Evolutionary conservation across 2,888 invertebrate species (phyloP), one percentile per base, ranked within the genome.

Genomic region (Nomada flava): DNA sequence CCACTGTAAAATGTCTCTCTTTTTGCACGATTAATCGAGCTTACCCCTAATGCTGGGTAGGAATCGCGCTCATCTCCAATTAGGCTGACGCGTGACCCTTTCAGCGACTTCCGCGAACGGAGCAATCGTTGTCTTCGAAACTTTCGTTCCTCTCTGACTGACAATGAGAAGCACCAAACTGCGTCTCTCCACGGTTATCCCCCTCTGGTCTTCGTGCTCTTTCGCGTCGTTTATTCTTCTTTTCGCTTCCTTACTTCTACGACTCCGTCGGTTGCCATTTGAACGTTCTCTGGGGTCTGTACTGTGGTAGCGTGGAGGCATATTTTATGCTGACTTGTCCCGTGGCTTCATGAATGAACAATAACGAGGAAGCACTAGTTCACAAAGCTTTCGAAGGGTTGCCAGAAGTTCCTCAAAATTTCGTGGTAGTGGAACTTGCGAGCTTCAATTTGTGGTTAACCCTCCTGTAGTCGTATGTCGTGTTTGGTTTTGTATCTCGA

Each of bases 71-170:
- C 57, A 53, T 44, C 64, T 73, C 62, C 80, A 85, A 86, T 87
- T 86, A 80, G 83, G 63, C 71, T 36, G 57, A 55, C 69, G 60
- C 52, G n/a, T 57, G 52, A 50, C 60, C 71, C 74, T 82, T 44
- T 75, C 60, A 29, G 74, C 60, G 55, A 71, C 76, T 84, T 78
- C 26, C 64, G 52, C 65, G 53, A 73, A 53, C 63, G 60, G 68
- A 71, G 76, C 59, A 60, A 85, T 84, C 85, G 87, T 86, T 87
- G 79, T 55, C 64, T 70, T 63, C 55, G 55, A 82, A 86, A 86
- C 69, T 86, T 86, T 65, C 68, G 75, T 5, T 7, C 36, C 36
- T 36, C 36, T 7, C 36, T 36, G 0, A 36, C 7, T 7, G 36
- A 36, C 36, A 36, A 36, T 36, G 36, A 36, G 36, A 36, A 36